Conservation (phyloP, 2,797 vertebrate species). For the Poliocrania exsul region DNA sequence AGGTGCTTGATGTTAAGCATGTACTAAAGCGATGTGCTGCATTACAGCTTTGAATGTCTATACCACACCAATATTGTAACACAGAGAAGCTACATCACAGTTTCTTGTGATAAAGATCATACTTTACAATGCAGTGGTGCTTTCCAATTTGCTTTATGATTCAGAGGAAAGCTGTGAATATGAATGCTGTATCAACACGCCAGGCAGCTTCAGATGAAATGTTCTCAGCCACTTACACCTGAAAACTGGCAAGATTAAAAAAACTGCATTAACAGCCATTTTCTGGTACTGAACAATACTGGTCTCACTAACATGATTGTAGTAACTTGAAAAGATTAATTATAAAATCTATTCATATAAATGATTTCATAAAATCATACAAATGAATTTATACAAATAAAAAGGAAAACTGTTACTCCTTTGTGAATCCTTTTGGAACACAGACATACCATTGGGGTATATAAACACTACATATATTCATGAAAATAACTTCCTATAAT, state of each 20-base stretch:
- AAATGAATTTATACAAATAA: neutral
- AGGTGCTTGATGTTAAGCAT: neutral
- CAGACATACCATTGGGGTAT: neutral
- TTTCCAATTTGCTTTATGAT: neutral
- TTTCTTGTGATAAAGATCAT: neutral
- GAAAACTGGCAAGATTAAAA: slow-evolving; percentile 2
- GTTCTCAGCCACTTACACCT: neutral
- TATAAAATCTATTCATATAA: neutral
- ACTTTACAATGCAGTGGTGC: neutral
- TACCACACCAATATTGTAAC: neutral
- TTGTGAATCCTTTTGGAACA: neutral
- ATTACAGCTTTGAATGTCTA: neutral
- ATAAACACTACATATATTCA: neutral
- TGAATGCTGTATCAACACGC: neutral
- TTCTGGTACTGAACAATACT: neutral
- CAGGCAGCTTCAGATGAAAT: neutral
- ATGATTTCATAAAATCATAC: neutral
- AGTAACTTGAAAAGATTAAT: neutral
- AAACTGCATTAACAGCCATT: neutral
- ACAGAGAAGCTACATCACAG: neutral
- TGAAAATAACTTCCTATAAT: neutral
- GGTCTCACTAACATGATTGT: neutral
- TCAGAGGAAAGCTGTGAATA: neutral
- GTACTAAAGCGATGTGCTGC: fast-evolving
- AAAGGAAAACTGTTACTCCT: neutral